A percentile compares a stretch with the other conserved stretches of the same genome.
These are phyloP conservation scores for Gobius niger DNA, from an alignment of 2,113 vertebrate species.

Conservation along the genomic window DNA sequence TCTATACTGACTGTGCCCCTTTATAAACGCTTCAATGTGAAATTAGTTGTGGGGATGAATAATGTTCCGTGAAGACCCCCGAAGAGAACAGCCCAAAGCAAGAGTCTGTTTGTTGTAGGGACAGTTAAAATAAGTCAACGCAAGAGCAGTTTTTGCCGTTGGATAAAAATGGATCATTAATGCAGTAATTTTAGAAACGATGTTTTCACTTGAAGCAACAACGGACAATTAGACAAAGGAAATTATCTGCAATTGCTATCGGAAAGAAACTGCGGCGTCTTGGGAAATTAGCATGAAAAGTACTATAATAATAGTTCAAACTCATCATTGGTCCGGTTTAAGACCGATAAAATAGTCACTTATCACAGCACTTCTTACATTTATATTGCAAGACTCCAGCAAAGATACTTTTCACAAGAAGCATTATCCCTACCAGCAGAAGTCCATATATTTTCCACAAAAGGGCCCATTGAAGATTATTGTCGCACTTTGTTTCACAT, in stretches of 20 bases:
- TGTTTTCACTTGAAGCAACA: conserved; percentile 39
- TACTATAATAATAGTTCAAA: conserved; percentile 14
- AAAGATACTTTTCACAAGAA: neutral
- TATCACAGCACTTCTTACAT: conserved; percentile 17
- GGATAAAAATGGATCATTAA: neutral
- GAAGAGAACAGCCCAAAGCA: conserved; percentile 1
- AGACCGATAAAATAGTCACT: conserved; percentile 31
- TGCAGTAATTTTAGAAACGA: conserved; percentile 17
- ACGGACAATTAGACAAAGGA: conserved; percentile 46
- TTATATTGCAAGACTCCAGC: conserved; percentile 14
- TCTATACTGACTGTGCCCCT: too few species aligned
- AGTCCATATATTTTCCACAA: neutral
- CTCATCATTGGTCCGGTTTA: conserved; percentile 13
- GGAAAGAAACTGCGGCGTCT: conserved; percentile 23
- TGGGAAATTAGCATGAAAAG: conserved; percentile 17
- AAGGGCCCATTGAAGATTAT: neutral
- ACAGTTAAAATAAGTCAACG: conserved; percentile 3
- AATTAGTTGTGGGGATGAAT: neutral
- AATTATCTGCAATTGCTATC: conserved; percentile 32
- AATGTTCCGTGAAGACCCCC: neutral
- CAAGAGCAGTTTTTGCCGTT: conserved; percentile 4
- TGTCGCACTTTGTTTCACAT: neutral
- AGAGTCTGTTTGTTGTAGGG: conserved; percentile 15
- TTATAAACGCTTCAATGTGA: too few species aligned
- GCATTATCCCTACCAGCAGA: neutral